Evolutionary conservation across 2,797 vertebrate genomes (phyloP), one percentile per base, ranked within the genome.

Genomic region (Micrastur ruficollis): DNA sequence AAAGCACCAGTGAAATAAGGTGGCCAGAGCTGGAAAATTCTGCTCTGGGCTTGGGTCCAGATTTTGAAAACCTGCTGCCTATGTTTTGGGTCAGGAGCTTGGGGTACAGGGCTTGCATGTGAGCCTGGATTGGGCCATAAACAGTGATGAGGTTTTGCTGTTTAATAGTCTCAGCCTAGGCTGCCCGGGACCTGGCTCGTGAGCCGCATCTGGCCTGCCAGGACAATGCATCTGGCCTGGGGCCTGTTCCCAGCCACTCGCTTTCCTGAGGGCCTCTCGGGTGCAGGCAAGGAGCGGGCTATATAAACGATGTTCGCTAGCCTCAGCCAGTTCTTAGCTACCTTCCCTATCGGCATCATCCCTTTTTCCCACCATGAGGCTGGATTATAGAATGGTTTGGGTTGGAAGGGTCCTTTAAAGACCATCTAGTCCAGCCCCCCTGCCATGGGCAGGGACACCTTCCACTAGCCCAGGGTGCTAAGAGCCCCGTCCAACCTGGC

Each of bases 1-100:
- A 95, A 95, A 87, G 34, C 74, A 76, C 52, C 79, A 62, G 67
- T 62, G 80, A 82, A 93, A 90, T 91, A 93, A 93, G 55, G 67
- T 82, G 81, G 15, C 29, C 88, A 56, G 86, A 85, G 71, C 78
- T 82, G 80, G 74, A 91, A 95, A 92, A 74, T 74, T 87, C 52
- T 47, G 7, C 65, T 91, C 55, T 81, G 83, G 90, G 89, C 83
- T 90, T 2, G 8, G 52, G 5, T 78, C 71, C 85, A 84, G 74
- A 2, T 40, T 92, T 85, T 91, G 65, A 26, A 87, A 90, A 89
- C 71, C 29, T 70, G 50, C 42, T 95, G 82, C 55, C 55, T 79
- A 7, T 0, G 3, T 89, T 83, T 91, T 74, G 81, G 52, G 81
- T 74, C 71, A 63, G 83, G 67, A 71, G 46, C 17, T 29, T 75